Base-by-base conservation (phyloP, 2,797 vertebrate species). In the Cuniculus paca region DNA sequence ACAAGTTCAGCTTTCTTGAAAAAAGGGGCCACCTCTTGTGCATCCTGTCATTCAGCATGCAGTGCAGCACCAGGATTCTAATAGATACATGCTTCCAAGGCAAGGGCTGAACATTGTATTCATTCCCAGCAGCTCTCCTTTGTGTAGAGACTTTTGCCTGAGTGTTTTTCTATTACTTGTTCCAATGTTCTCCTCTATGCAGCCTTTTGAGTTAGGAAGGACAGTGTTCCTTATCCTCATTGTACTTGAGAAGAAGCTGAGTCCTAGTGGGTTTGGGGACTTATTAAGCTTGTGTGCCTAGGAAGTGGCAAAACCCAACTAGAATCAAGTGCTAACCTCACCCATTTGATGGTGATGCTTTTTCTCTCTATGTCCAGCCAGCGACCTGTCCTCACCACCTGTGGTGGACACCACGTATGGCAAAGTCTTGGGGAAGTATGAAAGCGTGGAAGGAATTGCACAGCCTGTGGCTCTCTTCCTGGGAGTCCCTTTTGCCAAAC, bases 401-500 rank as follows among this genome's bases (percentile, higher is more conserved):
- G 74, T 77, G 74, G 74, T 77, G 45, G 39, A 77, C 45, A 77
- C 45, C 14, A 9, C 7, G 45, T 36, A 77, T 19, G 74, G 74
- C 45, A 77, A 77, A 50, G 74, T 77, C 28, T 14, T 77, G 14
- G 74, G 74, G 42, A 77, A 50, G 26, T 77, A 77, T 50, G 42
- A 31, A 14, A 77, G 45, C 5, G 28, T 77, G 28, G 74, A 77
- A 77, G 28, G 74, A 77, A 50, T 31, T 77, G 42, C 28, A 19
- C 45, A 77, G 74, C 28, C 74, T 9, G 24, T 77, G 74, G 74
- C 74, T 28, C 12, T 77, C 6, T 95, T 98, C 96, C 97, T 99
- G 95, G 99, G 98, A 8, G 92, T 99, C 81, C 99, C 99, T 1
- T 99, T 99, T 65, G 99, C 99, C 31, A 98, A 90, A n/a, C 98